Evolutionary conservation across 2,113 vertebrate genomes (phyloP).

Genomic region (Balaenoptera acutorostrata): DNA sequence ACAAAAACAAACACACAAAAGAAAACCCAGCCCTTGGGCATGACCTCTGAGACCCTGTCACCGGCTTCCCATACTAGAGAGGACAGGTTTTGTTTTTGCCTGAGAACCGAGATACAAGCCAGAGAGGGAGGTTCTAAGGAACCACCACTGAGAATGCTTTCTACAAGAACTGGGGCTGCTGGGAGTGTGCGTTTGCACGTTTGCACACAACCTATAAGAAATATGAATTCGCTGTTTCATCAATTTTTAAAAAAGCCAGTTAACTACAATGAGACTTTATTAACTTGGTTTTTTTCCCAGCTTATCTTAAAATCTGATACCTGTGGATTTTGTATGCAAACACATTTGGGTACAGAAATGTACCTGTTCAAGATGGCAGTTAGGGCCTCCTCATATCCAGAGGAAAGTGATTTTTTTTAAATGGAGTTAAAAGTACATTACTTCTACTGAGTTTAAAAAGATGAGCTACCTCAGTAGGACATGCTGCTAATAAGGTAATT

Average conservation of each 20-base stretch:
- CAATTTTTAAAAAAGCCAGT: neutral
- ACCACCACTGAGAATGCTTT: rapidly evolving
- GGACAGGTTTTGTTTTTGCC: neutral
- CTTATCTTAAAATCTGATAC: neutral
- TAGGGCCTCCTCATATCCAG: neutral
- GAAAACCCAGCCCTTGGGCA: neutral
- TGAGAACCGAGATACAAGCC: neutral
- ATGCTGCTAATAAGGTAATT: neutral
- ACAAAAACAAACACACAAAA: neutral
- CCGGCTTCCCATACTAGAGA: neutral
- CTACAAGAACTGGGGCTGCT: neutral
- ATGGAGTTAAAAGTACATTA: too few species aligned
- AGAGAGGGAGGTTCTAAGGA: neutral
- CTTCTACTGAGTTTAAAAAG: neutral
- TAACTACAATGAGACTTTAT: neutral
- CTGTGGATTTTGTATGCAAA: neutral
- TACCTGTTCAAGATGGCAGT: neutral
- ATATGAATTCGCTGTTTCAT: too few species aligned
- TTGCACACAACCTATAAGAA: rapidly evolving
- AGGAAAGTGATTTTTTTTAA: neutral
- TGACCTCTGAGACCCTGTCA: neutral
- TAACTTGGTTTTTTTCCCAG: neutral
- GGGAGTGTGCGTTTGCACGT: rapidly evolving
- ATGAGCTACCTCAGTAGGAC: neutral
- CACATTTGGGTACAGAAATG: neutral